Evolutionary conservation across 1,140 invertebrate species (phyloP).

Genomic region (Nautilus pompilius): DNA sequence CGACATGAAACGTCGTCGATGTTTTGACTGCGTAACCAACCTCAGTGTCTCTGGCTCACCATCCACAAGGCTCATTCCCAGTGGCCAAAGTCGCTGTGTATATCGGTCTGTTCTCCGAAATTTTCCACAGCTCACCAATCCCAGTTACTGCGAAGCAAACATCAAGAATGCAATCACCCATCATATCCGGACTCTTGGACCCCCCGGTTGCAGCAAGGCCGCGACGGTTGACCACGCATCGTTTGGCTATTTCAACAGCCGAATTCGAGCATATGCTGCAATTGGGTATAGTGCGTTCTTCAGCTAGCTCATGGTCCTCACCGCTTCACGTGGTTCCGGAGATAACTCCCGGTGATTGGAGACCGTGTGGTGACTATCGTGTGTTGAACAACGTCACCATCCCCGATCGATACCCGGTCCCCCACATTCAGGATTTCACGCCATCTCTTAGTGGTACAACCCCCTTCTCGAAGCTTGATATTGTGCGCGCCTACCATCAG

Average conservation of each 20-base stretch:
- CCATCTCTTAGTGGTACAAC: slow-evolving; percentile 10
- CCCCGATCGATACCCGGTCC: slow-evolving; percentile 24
- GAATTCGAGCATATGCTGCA: not conserved
- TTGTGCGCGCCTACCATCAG: slow-evolving; percentile 17
- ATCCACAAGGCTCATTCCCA: no score
- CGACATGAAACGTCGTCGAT: not conserved
- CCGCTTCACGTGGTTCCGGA: slow-evolving; percentile 55
- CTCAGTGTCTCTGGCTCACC: not conserved
- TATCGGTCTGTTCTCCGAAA: not conserved
- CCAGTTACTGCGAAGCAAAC: not conserved
- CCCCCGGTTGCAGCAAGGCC: not conserved
- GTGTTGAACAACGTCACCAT: slow-evolving; percentile 53
- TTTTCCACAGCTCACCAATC: not conserved
- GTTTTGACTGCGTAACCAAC: not conserved
- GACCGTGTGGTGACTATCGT: slow-evolving; percentile 56
- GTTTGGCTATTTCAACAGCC: not conserved
- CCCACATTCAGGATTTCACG: slow-evolving; percentile 21
- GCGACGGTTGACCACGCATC: not conserved
- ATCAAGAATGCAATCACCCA: not conserved
- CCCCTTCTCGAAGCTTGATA: slow-evolving; percentile 20
- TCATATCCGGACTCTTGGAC: not conserved
- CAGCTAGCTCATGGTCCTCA: slow-evolving; percentile 46
- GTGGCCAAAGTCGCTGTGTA: no score
- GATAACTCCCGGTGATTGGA: slow-evolving; percentile 37
- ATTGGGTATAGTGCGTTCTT: not conserved